phyloP scores from a whole-genome alignment of 2,888 invertebrate species.

The Tricholauxania praeusta region DNA sequence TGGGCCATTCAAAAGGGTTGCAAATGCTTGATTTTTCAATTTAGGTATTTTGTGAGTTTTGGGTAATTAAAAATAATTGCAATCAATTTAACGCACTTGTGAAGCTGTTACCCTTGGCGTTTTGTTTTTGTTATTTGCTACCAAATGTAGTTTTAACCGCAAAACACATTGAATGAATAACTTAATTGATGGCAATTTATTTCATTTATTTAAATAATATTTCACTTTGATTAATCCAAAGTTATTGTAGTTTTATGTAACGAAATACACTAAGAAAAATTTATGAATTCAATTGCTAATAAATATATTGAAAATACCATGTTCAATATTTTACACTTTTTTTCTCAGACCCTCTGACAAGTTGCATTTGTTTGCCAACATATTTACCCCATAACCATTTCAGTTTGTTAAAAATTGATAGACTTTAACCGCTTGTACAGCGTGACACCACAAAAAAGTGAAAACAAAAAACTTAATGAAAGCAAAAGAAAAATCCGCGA shows the following conservation, averaged over 20 bases:
- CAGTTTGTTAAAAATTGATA: neutral
- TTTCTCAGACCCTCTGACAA: no score
- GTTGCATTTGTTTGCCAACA: no score
- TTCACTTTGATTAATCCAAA: no score
- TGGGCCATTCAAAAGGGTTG: no score
- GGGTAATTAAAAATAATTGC: conserved; percentile 12
- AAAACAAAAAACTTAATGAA: neutral
- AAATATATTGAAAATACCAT: no score
- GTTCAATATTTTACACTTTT: no score
- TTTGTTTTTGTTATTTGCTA: conserved; percentile 3
- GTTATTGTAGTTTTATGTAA: no score
- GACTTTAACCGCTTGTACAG: neutral
- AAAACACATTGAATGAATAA: conserved; percentile 12
- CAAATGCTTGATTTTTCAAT: no score
- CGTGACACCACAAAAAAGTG: neutral
- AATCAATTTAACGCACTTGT: conserved; percentile 14
- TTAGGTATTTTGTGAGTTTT: conserved; percentile 1
- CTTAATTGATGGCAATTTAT: conserved; percentile 17
- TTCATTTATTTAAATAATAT: conserved; percentile 1
- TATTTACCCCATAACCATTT: no score
- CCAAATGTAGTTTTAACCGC: conserved; percentile 11
- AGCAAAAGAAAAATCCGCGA: neutral
- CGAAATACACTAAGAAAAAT: no score
- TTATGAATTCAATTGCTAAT: no score
- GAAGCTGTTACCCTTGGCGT: conserved; percentile 2